A percentile compares a stretch with the other conserved stretches of the same genome.
Conservation (phyloP, 1,140 invertebrate genomes). For the Ceratosolen solmsi region DNA sequence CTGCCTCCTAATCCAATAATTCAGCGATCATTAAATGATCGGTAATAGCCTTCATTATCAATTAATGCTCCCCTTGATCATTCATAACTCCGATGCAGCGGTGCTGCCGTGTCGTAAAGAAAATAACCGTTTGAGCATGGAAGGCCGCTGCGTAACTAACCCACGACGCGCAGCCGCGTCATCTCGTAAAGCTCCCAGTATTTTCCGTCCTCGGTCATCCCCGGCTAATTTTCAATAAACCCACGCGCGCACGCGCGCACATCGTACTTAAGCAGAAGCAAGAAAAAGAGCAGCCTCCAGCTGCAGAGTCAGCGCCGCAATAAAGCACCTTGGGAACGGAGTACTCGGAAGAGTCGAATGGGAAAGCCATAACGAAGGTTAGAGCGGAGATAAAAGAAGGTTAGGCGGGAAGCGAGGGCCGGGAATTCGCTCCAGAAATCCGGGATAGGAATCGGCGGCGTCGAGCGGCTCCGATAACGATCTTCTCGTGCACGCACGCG, state of each 20-base stretch:
- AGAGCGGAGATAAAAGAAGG: neutral
- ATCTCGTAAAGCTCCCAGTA: neutral
- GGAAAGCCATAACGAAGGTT: conserved; percentile 18
- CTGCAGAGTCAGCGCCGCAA: neutral
- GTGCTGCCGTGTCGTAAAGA: neutral
- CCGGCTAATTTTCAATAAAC: conserved; percentile 27
- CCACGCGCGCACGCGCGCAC: neutral
- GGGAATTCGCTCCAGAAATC: conserved; percentile 20
- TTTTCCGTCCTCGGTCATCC: conserved; percentile 4
- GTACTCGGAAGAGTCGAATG: conserved; percentile 24
- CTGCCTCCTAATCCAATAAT: neutral
- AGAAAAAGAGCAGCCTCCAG: conserved; percentile 7
- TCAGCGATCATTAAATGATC: conserved; percentile 4
- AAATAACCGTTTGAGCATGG: conserved; percentile 21
- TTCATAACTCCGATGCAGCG: neutral
- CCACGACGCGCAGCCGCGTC: neutral
- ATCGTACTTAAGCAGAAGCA: too few species aligned
- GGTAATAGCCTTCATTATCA: conserved; percentile 23
- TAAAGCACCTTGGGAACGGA: conserved; percentile 22
- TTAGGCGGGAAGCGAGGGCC: neutral
- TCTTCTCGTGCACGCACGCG: neutral
- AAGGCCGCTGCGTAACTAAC: neutral
- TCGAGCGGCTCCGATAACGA: neutral
- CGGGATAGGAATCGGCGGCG: conserved; percentile 3
- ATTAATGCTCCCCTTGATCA: conserved; percentile 10